Base-by-base conservation (phyloP, 2,113 vertebrate species). In the Pelusios castaneus region DNA sequence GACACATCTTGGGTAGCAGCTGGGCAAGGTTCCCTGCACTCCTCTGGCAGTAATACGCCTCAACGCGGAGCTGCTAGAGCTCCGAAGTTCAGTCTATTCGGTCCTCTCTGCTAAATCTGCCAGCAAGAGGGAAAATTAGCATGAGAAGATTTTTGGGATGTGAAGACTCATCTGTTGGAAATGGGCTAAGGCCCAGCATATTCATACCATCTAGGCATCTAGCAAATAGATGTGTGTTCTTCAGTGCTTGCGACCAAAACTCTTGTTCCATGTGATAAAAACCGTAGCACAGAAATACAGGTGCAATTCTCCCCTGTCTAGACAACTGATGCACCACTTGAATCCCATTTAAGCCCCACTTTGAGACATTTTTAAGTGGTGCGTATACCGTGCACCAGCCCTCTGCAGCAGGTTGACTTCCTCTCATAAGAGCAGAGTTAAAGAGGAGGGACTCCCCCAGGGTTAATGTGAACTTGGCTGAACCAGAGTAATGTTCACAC, bases 331-430 rank as follows among this genome's bases (percentile, higher is more conserved):
- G 76, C 1, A 0, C 45, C 43, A 2, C 13, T 6, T 49, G n/a
- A 60, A 9, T 3, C 67, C 17, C 0, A 0, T 1, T 13, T 19
- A 34, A 80, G 14, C 41, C n/a, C 8, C 63, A 70, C n/a, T 10
- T 54, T 17, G 2, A 0, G 0, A 0, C 4, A 1, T 1, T 13
- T 10, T 27, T 87, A 89, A n/a, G 0, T 0, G 4, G 1, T 38
- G 34, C 31, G 11, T n/a, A 4, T 0, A 2, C 51, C 54, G 29
- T 67, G 51, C 47, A 3, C 1, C 10, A 43, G 47, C n/a, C 77
- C 89, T 63, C 89, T 85, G 89, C 86, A 87, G 88, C 63, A 76
- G 70, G 55, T 84, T 22, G 1, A 88, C 24, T 92, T 56, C 89
- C 93, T 96, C 63, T 70, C 19, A 38, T 38, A 70, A 5, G 63